A percentile compares a stretch with the other conserved stretches of the same genome.
These are phyloP conservation scores for Stegostoma tigrinum DNA, from an alignment of 2,113 vertebrate genomes.

Conservation along the genomic window DNA sequence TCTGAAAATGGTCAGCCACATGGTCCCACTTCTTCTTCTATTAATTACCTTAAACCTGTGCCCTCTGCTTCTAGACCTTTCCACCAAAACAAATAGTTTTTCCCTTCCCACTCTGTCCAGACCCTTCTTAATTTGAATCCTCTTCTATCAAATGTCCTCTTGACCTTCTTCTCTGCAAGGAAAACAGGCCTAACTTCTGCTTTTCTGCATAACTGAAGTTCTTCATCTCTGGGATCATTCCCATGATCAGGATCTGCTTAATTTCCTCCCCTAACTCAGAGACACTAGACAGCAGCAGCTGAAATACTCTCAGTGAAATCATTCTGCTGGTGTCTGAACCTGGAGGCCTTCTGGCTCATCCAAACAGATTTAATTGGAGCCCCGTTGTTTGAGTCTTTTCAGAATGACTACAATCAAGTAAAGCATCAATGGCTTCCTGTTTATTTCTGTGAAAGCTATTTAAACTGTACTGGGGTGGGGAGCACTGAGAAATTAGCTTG, in stretches of 20 bases:
- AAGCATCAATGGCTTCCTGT: background rate
- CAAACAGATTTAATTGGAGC: background rate
- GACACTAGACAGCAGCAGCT: background rate
- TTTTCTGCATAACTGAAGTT: too few relatives aligned
- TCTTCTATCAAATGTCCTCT: too few relatives aligned
- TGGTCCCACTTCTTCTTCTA: too few relatives aligned
- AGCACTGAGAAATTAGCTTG: background rate
- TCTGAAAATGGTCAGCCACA: too few relatives aligned
- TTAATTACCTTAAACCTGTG: too few relatives aligned
- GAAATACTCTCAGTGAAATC: background rate
- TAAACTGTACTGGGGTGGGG: background rate
- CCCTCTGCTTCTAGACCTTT: too few relatives aligned
- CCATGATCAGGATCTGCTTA: background rate
- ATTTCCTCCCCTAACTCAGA: background rate
- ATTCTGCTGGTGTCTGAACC: background rate
- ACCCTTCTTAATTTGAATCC: too few relatives aligned
- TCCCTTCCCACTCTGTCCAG: too few relatives aligned
- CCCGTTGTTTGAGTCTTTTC: background rate
- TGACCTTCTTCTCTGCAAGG: too few relatives aligned
- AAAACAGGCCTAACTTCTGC: too few relatives aligned
- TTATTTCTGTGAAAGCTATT: constrained; percentile 7
- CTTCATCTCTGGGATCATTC: too few relatives aligned
- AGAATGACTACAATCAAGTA: background rate
- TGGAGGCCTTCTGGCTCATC: background rate
- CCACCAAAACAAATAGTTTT: too few relatives aligned